Base-by-base conservation (phyloP, 2,113 vertebrate genomes). In the Urocitellus parryii region DNA sequence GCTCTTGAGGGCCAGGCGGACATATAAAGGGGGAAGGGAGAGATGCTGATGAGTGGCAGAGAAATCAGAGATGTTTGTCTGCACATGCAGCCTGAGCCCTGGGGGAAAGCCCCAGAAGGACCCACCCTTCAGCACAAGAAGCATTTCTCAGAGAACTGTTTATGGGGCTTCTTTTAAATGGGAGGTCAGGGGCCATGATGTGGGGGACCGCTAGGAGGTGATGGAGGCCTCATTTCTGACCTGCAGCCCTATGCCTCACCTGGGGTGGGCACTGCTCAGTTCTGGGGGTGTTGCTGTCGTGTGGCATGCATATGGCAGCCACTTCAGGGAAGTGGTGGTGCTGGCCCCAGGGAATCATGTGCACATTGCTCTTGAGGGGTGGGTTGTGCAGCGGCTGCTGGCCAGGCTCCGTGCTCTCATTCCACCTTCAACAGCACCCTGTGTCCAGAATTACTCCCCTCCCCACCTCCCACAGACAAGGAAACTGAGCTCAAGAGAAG, bases 241-340 rank as follows among this genome's bases (percentile, higher is more conserved):
- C 2, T 20, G 10, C 32, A 4, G 27, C n/a, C 8, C 37, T 11
- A 9, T 0, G 3, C 42, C 13, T 39, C 7, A 5, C 34, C 27
- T 3, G 32, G 34, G 45, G 32, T 11, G 2, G 72, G 3, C 4
- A 14, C 5, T 2, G 25, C 32, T 80, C 22, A 17, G 39, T 37
- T 67, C 45, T 77, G 78, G 84, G 18, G 25, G 51, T 42, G 3
- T 83, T 27, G 58, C 24, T 77, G 45, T n/a, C 17, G 5, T 13
- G 78, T 37, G 37, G 79, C 17, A 27, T 6, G 14, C 14, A 25
- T 34, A 27, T n/a, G 63, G n/a, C 53, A 0, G 8, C 3, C 68
- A 18, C 34, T n/a, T n/a, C 39, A 5, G 82, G 56, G 5, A 42
- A 34, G 51, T 2, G 77, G 37, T 78, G 58, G 58, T 73, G 39